phyloP scores from a whole-genome alignment of 1,140 invertebrate genomes.

The Nixonia krombeini region DNA sequence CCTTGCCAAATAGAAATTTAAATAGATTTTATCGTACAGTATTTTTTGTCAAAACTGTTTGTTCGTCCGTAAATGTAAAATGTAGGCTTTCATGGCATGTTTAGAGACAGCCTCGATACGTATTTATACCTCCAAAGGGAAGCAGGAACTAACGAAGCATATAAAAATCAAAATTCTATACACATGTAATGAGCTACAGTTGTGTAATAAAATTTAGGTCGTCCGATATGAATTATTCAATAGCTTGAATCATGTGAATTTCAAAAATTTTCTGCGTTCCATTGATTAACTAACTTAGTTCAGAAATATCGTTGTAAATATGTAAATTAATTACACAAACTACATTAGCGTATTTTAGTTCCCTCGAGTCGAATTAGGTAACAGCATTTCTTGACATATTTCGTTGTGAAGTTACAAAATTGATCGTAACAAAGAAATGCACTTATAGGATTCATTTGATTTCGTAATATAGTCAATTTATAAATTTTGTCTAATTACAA shows the following conservation, averaged over 20 bases:
- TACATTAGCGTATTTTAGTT: constrained; percentile 25
- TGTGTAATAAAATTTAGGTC: constrained; percentile 9
- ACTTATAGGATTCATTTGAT: too few relatives aligned
- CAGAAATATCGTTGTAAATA: constrained; percentile 37
- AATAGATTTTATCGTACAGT: constrained; percentile 32
- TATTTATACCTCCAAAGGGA: background rate
- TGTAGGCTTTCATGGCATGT: constrained; percentile 19
- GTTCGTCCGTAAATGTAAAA: constrained; percentile 26
- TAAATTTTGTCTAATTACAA: too few relatives aligned
- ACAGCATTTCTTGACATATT: too few relatives aligned
- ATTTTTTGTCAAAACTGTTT: constrained; percentile 31
- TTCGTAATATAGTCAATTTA: too few relatives aligned
- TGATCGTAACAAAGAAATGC: too few relatives aligned
- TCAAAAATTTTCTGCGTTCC: constrained; percentile 8
- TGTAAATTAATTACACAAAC: constrained; percentile 35
- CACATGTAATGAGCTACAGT: background rate
- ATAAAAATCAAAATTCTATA: constrained; percentile 27
- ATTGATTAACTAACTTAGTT: constrained; percentile 32
- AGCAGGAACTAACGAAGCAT: constrained; percentile 6
- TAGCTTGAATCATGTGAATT: constrained; percentile 22
- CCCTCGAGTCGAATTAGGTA: constrained; percentile 7
- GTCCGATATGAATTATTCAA: constrained; percentile 15
- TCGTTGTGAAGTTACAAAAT: too few relatives aligned
- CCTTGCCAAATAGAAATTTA: constrained; percentile 43
- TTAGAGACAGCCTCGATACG: constrained; percentile 3